These are phyloP conservation scores for Xyrauchen texanus DNA, from an alignment of 2,113 vertebrate genomes.

Conservation along the genomic window DNA sequence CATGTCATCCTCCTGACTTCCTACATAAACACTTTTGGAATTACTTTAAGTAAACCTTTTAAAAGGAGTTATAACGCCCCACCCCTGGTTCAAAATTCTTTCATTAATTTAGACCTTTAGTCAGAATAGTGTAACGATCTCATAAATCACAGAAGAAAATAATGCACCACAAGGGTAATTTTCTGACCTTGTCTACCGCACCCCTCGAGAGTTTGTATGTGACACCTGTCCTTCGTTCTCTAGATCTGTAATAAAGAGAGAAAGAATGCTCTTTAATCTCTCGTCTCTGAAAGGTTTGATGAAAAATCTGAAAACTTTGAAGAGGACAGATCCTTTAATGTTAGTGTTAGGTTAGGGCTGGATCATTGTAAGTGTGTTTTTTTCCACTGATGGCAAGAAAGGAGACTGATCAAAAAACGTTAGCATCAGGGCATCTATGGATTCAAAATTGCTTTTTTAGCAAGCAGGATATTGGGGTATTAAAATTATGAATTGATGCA, in stretches of 20 bases:
- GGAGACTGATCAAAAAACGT: neutral
- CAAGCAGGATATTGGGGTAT: conserved; percentile 20
- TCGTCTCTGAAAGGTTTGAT: conserved; percentile 28
- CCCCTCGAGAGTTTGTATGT: no score
- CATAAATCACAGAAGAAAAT: conserved; percentile 1
- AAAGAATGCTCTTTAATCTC: conserved; percentile 13
- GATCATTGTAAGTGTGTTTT: neutral
- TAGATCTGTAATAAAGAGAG: neutral
- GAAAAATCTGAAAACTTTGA: neutral
- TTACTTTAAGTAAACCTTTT: neutral
- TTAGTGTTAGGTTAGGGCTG: conserved; percentile 9
- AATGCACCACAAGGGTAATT: neutral
- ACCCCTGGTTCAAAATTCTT: neutral
- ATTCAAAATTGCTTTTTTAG: conserved; percentile 21
- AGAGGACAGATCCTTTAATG: conserved; percentile 20
- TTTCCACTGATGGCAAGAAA: neutral
- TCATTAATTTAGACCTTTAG: neutral
- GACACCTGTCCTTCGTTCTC: conserved; percentile 1
- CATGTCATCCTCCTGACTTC: conserved; percentile 12
- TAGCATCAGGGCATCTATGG: conserved; percentile 4
- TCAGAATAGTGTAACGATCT: neutral
- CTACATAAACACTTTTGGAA: neutral
- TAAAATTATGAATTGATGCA: conserved; percentile 20
- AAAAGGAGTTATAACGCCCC: neutral
- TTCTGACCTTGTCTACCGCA: neutral